These are phyloP conservation scores for Philereme transversata DNA, from an alignment of 2,888 invertebrate genomes.

Conservation along the genomic window DNA sequence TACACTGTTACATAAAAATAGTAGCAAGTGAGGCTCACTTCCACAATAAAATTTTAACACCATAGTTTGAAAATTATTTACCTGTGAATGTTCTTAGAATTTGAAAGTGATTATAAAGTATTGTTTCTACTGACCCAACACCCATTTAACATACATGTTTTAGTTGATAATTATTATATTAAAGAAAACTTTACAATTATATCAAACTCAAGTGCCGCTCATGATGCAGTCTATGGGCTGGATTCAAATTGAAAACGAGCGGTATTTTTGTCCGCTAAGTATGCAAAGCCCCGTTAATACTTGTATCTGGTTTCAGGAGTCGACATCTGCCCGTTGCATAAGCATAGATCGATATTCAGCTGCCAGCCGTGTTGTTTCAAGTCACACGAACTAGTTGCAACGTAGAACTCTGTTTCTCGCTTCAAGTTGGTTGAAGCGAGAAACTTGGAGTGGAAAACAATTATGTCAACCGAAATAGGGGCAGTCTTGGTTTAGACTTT, in stretches of 20 bases:
- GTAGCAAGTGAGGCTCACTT: too few species aligned
- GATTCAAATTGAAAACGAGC: background rate
- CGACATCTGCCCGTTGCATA: slow-evolving; percentile 39
- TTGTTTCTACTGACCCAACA: too few species aligned
- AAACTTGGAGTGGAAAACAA: slow-evolving; percentile 39
- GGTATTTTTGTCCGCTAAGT: slow-evolving; percentile 3
- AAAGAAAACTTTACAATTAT: too few species aligned
- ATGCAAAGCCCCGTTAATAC: slow-evolving; percentile 1
- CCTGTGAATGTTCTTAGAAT: too few species aligned
- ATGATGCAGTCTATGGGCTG: background rate
- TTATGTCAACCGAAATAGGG: slow-evolving; percentile 32
- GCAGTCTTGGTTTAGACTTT: slow-evolving; percentile 21
- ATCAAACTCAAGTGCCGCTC: too few species aligned
- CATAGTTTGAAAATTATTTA: too few species aligned
- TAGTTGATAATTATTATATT: too few species aligned
- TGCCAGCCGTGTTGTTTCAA: slow-evolving; percentile 27
- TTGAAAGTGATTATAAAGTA: too few species aligned
- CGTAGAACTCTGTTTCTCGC: slow-evolving; percentile 19
- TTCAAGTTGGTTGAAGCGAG: slow-evolving; percentile 23
- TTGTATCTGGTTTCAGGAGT: slow-evolving; percentile 12
- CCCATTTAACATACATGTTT: too few species aligned
- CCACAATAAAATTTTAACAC: too few species aligned
- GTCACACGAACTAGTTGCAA: slow-evolving; percentile 36
- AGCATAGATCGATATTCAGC: slow-evolving; percentile 35
- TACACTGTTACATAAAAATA: too few species aligned